Conservation (phyloP, 2,797 vertebrate genomes). For the Eulemur albifrons region DNA sequence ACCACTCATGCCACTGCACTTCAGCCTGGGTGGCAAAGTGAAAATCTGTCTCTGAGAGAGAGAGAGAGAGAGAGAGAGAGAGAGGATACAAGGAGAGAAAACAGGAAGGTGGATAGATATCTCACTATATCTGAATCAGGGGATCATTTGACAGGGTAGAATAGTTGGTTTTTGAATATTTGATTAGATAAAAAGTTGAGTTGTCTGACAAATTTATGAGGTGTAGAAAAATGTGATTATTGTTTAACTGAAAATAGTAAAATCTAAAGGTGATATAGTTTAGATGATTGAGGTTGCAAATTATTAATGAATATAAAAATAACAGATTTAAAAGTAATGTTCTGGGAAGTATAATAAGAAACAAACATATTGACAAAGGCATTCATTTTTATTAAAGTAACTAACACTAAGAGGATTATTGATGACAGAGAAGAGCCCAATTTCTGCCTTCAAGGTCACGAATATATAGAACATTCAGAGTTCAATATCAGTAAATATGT, state of each 20-base stretch:
- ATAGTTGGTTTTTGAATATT: background rate
- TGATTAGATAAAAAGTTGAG: background rate
- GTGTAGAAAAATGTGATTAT: background rate
- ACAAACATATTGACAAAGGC: background rate
- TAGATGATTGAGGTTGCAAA: background rate
- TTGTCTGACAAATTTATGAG: background rate
- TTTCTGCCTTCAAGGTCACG: constrained; percentile 41
- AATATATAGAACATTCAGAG: background rate
- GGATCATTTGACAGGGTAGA: background rate
- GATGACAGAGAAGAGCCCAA: background rate
- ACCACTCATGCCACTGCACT: background rate
- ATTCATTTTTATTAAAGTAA: background rate
- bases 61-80: too few species aligned
- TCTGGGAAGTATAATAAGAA: background rate
- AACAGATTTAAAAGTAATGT: background rate
- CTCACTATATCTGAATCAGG: background rate
- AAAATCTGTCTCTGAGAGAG: background rate
- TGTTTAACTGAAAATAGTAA: background rate
- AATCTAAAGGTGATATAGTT: background rate
- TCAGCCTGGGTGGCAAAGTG: background rate
- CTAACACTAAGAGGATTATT: background rate
- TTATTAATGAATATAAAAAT: background rate
- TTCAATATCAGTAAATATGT: background rate
- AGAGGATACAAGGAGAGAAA: background rate
- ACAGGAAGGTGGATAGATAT: background rate